Evolutionary conservation across 1,140 invertebrate genomes (phyloP).

Genomic region (Muscidifurax raptorellus): DNA sequence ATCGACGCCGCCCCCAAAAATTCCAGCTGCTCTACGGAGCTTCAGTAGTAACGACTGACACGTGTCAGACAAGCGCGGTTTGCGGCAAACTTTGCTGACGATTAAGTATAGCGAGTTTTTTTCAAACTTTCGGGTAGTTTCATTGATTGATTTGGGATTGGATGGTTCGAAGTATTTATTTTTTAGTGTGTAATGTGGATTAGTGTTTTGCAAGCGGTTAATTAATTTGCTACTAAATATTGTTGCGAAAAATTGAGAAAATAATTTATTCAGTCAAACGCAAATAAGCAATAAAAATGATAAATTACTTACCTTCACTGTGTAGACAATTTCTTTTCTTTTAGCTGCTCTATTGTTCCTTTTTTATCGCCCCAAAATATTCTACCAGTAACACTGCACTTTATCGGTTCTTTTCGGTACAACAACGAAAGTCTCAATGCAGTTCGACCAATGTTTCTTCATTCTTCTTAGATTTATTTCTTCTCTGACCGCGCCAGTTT

Average conservation of each 20-base stretch:
- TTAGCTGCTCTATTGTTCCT: neutral
- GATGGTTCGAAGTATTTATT: no score
- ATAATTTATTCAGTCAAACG: no score
- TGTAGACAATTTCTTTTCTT: no score
- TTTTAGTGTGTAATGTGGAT: no score
- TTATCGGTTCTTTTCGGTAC: neutral
- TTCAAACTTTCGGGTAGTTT: neutral
- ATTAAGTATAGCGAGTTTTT: neutral
- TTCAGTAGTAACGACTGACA: neutral
- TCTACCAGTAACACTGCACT: neutral
- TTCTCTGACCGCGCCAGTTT: neutral
- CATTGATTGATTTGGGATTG: no score
- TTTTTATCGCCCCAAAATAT: neutral
- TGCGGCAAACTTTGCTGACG: neutral
- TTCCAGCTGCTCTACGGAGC: neutral
- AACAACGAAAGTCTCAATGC: neutral
- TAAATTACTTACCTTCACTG: no score
- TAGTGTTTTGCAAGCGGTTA: no score
- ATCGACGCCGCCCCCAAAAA: neutral
- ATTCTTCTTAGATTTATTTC: neutral
- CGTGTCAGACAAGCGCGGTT: neutral
- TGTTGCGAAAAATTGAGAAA: no score
- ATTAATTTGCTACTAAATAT: no score
- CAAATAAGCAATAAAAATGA: no score
- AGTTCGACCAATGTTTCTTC: neutral